Percentiles rank a stretch among this genome's conserved stretches.
Conservation (phyloP, 2,113 vertebrate genomes). For the Zapornia atra region DNA sequence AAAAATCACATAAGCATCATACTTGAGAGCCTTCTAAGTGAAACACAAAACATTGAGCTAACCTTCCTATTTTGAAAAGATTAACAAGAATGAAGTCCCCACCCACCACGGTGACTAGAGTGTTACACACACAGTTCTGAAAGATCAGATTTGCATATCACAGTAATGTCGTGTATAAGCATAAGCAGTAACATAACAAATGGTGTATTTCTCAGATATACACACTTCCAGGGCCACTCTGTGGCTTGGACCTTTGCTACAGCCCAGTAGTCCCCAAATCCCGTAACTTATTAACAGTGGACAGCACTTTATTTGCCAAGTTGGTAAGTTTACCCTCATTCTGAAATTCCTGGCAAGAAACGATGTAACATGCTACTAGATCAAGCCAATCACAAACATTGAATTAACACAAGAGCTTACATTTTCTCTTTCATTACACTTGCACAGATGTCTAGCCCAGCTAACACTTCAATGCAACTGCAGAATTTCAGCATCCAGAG, state of each 20-base stretch:
- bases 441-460: conserved; percentile 85
- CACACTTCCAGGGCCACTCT: not conserved
- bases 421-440: conserved; percentile 75
- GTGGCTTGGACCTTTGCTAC: not conserved
- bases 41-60: not conserved
- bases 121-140: not conserved
- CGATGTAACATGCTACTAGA: not conserved
- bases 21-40: not conserved
- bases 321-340: not conserved
- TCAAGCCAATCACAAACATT: not conserved
- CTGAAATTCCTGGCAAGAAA: not conserved
- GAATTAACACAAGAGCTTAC: conserved; percentile 69
- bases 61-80: not conserved
- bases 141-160: not conserved
- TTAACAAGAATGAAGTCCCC: not conserved
- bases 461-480: conserved; percentile 82
- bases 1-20: not conserved
- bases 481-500: conserved; percentile 85
- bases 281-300: not conserved
- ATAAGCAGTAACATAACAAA: not conserved
- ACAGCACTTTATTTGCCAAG: not conserved
- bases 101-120: not conserved
- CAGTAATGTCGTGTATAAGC: not conserved
- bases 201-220: not conserved
- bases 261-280: not conserved